phyloP scores from a whole-genome alignment of 2,888 invertebrate genomes.

The Seira musarum region DNA sequence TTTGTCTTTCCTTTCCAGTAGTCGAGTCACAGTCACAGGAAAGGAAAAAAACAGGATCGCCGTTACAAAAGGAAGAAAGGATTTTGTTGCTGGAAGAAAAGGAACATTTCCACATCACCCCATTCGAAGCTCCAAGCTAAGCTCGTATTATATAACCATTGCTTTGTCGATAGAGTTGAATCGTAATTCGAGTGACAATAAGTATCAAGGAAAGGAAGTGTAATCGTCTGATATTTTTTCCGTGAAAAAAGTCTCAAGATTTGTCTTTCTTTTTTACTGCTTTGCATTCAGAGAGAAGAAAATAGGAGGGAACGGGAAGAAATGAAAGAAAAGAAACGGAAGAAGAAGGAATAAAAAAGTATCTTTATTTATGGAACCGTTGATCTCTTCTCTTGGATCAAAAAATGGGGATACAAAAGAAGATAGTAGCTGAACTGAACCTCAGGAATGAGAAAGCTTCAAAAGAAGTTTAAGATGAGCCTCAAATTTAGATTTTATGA shows the following conservation, averaged over 20 bases:
- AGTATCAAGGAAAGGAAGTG: not conserved
- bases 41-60: too few species aligned
- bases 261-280: not conserved
- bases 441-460: not conserved
- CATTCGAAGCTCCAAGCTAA: too few species aligned
- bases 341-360: not conserved
- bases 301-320: too few species aligned
- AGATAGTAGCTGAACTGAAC: not conserved
- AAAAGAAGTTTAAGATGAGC: not conserved
- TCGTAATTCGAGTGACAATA: slow-evolving; percentile 3
- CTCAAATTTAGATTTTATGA: too few species aligned
- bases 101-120: too few species aligned
- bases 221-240: not conserved
- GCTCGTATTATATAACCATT: too few species aligned
- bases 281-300: not conserved
- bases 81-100: too few species aligned
- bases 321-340: too few species aligned
- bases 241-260: not conserved
- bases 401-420: not conserved
- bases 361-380: slow-evolving; percentile 7
- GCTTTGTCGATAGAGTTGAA: not conserved
- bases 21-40: too few species aligned
- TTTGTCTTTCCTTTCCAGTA: too few species aligned
- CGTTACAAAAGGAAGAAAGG: too few species aligned
- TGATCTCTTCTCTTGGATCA: not conserved